Base-by-base conservation (phyloP, 2,797 vertebrate genomes). In the Clarias platycephalus region DNA sequence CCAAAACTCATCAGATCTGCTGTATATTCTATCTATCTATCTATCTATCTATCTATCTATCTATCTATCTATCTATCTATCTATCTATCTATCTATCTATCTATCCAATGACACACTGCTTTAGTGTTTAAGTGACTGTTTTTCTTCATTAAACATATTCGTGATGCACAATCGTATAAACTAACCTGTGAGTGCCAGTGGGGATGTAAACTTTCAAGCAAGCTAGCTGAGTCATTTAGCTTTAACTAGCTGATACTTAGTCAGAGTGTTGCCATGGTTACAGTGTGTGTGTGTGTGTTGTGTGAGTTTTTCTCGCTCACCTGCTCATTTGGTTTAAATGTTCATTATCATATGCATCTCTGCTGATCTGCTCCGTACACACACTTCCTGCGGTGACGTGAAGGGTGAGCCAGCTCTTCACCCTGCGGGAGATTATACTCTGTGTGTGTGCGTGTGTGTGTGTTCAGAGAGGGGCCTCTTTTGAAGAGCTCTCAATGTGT, bases 311-410 rank as follows among this genome's bases (percentile, higher is more conserved):
- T 70, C 67, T 70, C 15, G 22, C 40, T 24, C 40, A 71, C 40
- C 70, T 24, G n/a, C 34, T 81, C 15, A n/a, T 74, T 44, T 15
- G 40, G 16, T 24, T 72, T 49, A 60, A 70, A 78, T 83, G 37
- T 2, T 20, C 70, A 82, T 78, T 84, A 78, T 88, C 86, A 85
- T 49, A 49, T 81, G 80, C 67, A n/a, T 71, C 63, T 84, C 60
- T 81, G 26, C 63, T 87, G 81, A 88, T 88, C 83, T 79, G 60
- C 20, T 86, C 78, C 68, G 81, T 87, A 87, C 81, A 88, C 88
- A 79, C 12, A 75, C 62, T 86, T 12, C 83, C 1, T 88, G 10
- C 88, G 31, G 31, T 89, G 60, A 62, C 64, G 74, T 63, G 53
- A 22, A 55, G 28, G 57, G 71, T 78, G 64, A 71, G 34, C 58